A percentile compares a stretch with the other conserved stretches of the same genome.
Evolutionary conservation across 2,888 invertebrate genomes (phyloP).

Genomic region (Netelia melanura): DNA sequence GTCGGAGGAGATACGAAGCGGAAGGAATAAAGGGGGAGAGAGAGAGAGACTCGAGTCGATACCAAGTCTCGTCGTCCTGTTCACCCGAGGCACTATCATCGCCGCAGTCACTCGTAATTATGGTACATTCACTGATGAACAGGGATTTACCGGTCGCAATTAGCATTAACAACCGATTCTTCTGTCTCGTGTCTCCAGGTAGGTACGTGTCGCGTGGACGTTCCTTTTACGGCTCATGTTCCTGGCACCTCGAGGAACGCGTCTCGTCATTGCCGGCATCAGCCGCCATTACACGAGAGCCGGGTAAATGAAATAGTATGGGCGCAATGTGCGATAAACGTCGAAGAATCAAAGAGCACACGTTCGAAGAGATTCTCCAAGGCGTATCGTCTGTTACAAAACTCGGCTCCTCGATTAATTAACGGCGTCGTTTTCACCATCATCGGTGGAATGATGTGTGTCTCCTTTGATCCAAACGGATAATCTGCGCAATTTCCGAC

Average conservation of each 20-base stretch:
- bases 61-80: slow-evolving; percentile 18
- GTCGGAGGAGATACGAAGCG: slow-evolving; percentile 23
- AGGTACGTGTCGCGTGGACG: slow-evolving; percentile 40
- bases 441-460: slow-evolving; percentile 58
- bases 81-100: slow-evolving; percentile 58
- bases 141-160: slow-evolving; percentile 67
- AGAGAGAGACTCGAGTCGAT: neutral
- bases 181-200: slow-evolving; percentile 46
- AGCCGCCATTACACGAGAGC: neutral
- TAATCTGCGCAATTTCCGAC: slow-evolving; percentile 40
- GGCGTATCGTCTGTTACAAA: slow-evolving; percentile 2
- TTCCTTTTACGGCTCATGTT: slow-evolving; percentile 5
- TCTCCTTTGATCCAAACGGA: slow-evolving; percentile 46
- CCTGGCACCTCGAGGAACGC: neutral
- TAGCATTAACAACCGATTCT: slow-evolving; percentile 69
- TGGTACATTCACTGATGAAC: slow-evolving; percentile 69
- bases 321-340: slow-evolving; percentile 1
- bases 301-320: too few species aligned
- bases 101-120: slow-evolving; percentile 65
- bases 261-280: slow-evolving; percentile 46
- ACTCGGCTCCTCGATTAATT: slow-evolving; percentile 53
- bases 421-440: slow-evolving; percentile 62
- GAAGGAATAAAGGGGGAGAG: neutral
- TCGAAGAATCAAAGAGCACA: neutral
- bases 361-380: neutral